Evolutionary conservation across 1,140 invertebrate species (phyloP).

Genomic region (Neodiprion pinetum): DNA sequence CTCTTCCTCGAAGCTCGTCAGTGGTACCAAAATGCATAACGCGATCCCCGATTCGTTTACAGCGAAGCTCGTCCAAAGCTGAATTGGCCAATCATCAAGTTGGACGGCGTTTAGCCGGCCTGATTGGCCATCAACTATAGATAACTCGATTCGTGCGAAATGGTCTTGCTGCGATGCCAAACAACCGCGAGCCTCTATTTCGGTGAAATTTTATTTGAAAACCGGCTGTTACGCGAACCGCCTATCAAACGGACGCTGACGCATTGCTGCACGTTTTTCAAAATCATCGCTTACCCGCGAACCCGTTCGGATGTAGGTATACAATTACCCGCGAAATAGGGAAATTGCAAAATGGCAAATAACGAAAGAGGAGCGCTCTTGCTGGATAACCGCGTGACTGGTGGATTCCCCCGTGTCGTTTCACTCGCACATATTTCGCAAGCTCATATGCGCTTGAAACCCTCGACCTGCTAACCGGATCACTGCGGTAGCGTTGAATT

Average conservation of each 20-base stretch:
- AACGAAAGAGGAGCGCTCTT: too few relatives aligned
- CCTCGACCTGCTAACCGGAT: too few relatives aligned
- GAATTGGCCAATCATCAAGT: slow-evolving; percentile 2
- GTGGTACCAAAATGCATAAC: background rate
- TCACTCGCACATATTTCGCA: too few relatives aligned
- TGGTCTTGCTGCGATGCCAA: background rate
- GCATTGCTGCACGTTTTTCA: background rate
- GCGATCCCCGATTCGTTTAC: background rate
- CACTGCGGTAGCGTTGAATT: too few relatives aligned
- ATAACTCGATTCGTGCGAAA: background rate
- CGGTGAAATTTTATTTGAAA: background rate
- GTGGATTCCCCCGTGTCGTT: too few relatives aligned
- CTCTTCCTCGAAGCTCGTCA: background rate
- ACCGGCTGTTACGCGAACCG: background rate
- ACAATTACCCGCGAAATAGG: too few relatives aligned
- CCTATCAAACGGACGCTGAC: background rate
- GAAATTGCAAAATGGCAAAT: too few relatives aligned
- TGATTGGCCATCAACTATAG: background rate
- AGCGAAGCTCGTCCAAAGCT: background rate
- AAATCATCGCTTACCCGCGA: background rate
- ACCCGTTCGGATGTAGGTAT: too few relatives aligned
- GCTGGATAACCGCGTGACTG: too few relatives aligned
- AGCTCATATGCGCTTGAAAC: too few relatives aligned
- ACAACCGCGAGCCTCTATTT: background rate
- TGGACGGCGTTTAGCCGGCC: background rate